Base-by-base conservation (phyloP, 2,797 vertebrate genomes). In the Eurystomus glaucurus region DNA sequence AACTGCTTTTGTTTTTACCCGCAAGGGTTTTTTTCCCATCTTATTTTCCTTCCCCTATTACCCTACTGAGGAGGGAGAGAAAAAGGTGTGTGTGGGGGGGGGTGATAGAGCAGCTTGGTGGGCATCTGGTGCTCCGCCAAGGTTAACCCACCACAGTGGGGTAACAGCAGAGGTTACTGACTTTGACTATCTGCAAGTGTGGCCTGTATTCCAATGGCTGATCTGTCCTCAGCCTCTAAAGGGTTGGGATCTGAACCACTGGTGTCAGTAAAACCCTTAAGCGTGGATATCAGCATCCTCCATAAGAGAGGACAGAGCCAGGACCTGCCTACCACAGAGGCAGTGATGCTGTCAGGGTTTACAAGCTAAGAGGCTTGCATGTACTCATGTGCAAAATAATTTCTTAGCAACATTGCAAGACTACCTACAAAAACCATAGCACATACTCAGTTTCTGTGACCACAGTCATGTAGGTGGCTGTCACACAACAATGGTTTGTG, bases 381-480 rank as follows among this genome's bases (percentile, higher is more conserved):
- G 9, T 52, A 14, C 23, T 78, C 0, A 2, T 6, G 5, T 0
- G 2, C 14, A 65, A 71, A 58, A 35, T 65, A 0, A 11, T 80
- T 90, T 61, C 48, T 88, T 66, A 50, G 3, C 71, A 75, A 20
- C 19, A 15, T 12, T 46, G 18, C n/a, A 55, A 66, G 28, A 69
- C 29, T 58, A 65, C 64, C 61, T 78, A 0, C 9, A 9, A 58
- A 89, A 82, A 28, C 37, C 26, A 3, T 25, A 29, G 26, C 25
- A 28, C 6, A 4, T 22, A 74, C 39, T 75, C 74, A 26, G 57
- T 52, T 94, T 95, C 70, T 61, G 21, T 89, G 65, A 79, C 23
- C 35, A 51, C 46, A 82, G 26, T 88, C 75, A 50, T 29, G 81
- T 82, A 60, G 66, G 78, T 93, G 87, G 72, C 71, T 96, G 84